Evolutionary conservation across 2,797 vertebrate genomes (phyloP).

Genomic region (Pangasius krempfi): DNA sequence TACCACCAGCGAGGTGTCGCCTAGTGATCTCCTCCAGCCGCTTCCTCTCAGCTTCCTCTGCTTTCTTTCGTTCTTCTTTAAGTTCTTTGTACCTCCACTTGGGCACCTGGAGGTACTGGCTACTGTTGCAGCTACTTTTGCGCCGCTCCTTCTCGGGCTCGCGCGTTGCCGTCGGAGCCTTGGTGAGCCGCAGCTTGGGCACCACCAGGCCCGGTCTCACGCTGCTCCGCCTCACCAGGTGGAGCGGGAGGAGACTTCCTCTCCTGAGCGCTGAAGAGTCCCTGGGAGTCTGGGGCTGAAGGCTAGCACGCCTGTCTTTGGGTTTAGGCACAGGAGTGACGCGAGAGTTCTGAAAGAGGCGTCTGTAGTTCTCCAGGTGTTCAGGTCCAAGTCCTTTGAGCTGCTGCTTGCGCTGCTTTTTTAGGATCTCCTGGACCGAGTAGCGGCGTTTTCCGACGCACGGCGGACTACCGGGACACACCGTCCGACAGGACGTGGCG

Average conservation of each 20-base stretch:
- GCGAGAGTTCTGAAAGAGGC: constrained; percentile 78
- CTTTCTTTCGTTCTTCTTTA: constrained; percentile 88
- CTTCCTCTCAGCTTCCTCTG: constrained; percentile 85
- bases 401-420: constrained; percentile 72
- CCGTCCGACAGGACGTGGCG: constrained; percentile 82
- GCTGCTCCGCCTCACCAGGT: constrained; percentile 84
- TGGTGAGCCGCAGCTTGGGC: constrained; percentile 87
- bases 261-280: constrained; percentile 73
- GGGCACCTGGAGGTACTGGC: constrained; percentile 87
- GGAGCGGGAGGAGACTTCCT: constrained; percentile 84
- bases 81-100: constrained; percentile 96
- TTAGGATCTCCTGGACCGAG: constrained; percentile 88
- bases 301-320: constrained; percentile 76
- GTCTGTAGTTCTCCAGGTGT: constrained; percentile 69
- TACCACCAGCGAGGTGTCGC: constrained; percentile 68
- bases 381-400: constrained; percentile 69
- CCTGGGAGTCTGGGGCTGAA: constrained; percentile 65
- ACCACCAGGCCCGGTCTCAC: constrained; percentile 85
- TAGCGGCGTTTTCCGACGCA: constrained; percentile 82
- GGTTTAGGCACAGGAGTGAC: constrained; percentile 72
- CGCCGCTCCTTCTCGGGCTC: constrained; percentile 78
- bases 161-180: constrained; percentile 83
- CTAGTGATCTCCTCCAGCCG: constrained; percentile 75
- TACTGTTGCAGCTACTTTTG: constrained; percentile 78
- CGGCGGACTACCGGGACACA: constrained; percentile 87